These are phyloP conservation scores for Felis catus DNA, from an alignment of 2,113 vertebrate genomes.

Conservation along the genomic window F.catus_Fca126_mat1.0 CM031411.1:84613501-84614000, in stretches of 20 bases:
- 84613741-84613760: neutral
- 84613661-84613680: neutral
- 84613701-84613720: neutral
- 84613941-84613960: slow-evolving; percentile 45
- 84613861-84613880: slow-evolving; percentile 15
- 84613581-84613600: neutral
- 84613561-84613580: neutral
- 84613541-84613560: neutral
- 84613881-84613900: neutral
- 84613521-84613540: neutral
- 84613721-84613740: neutral
- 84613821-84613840: neutral
- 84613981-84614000: slow-evolving; percentile 39
- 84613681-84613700: neutral
- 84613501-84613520: slow-evolving; percentile 33
- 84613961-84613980: slow-evolving; percentile 60
- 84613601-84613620: neutral
- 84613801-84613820: neutral
- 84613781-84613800: neutral
- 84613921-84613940: slow-evolving; percentile 41
- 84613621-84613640: neutral
- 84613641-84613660: neutral
- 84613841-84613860: slow-evolving; percentile 3
- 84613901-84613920: neutral
- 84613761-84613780: neutral